These are phyloP conservation scores for Triplophysa bombifrons DNA, from an alignment of 2,797 vertebrate genomes.

Conservation along the genomic window DNA sequence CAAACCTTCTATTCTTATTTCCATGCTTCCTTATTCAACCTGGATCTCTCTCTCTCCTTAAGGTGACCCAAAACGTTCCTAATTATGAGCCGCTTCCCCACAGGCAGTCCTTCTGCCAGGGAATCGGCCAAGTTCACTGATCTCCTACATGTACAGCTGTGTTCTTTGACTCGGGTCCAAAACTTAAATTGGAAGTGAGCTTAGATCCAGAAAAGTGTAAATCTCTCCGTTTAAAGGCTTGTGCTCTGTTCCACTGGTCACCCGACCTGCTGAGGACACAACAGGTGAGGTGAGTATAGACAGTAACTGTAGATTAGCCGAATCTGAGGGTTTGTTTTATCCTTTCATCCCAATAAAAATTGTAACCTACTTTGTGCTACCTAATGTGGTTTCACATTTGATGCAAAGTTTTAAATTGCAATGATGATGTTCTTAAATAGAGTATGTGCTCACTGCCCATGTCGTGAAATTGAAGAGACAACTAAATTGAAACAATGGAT, in stretches of 20 bases:
- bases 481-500: conserved; percentile 37
- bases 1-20: background rate
- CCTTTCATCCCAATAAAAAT: no score
- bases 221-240: conserved; percentile 75
- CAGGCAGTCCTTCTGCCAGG: conserved; percentile 80
- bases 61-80: conserved; percentile 89
- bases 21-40: background rate
- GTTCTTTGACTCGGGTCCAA: conserved; percentile 94
- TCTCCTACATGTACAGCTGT: conserved; percentile 92
- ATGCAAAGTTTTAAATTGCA: background rate
- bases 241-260: conserved; percentile 55
- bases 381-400: no score
- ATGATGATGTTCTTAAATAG: no score
- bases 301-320: conserved; percentile 53
- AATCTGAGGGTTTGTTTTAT: conserved; percentile 60
- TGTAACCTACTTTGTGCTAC: no score
- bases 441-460: conserved; percentile 12
- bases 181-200: conserved; percentile 82
- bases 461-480: conserved; percentile 41
- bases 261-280: conserved; percentile 72
- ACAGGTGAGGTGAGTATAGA: conserved; percentile 42
- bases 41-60: conserved; percentile 67
- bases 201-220: conserved; percentile 78
- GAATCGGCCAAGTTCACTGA: conserved; percentile 86
- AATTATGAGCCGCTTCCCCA: conserved; percentile 89